Percentiles rank a stretch among this genome's conserved stretches.
Conservation (phyloP, 1,140 invertebrate species). For the Drosophila santomea region DNA sequence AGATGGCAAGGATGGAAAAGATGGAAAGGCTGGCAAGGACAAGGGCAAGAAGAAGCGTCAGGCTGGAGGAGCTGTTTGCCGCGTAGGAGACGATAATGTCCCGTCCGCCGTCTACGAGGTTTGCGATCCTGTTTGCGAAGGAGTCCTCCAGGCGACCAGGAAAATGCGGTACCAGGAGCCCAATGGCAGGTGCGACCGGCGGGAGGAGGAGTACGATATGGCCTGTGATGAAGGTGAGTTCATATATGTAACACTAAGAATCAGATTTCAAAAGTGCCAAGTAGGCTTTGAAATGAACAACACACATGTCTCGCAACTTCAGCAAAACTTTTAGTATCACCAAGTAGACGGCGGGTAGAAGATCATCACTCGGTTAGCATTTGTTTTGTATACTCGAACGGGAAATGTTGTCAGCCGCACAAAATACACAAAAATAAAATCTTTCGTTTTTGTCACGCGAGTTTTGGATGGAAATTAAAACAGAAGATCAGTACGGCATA, state of each 20-base stretch:
- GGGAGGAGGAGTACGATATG: slow-evolving; percentile 33
- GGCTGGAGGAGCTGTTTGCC: slow-evolving; percentile 32
- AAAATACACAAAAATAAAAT: slow-evolving; percentile 52
- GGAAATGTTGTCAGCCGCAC: slow-evolving; percentile 37
- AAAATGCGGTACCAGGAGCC: background rate
- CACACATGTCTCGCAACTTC: no score
- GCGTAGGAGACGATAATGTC: background rate
- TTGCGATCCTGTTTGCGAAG: background rate
- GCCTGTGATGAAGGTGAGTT: slow-evolving; percentile 50
- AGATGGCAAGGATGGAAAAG: slow-evolving; percentile 14
- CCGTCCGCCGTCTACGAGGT: background rate
- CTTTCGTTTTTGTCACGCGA: slow-evolving; percentile 24
- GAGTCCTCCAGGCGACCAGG: background rate
- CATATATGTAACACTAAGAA: background rate
- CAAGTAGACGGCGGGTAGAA: slow-evolving; percentile 33
- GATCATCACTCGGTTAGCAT: slow-evolving; percentile 5
- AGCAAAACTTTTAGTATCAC: slow-evolving; percentile 25
- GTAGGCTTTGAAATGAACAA: slow-evolving; percentile 6
- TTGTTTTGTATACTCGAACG: slow-evolving; percentile 15
- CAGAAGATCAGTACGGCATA: slow-evolving; percentile 1
- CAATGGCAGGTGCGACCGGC: background rate
- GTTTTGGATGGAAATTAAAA: slow-evolving; percentile 3
- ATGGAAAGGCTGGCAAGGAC: slow-evolving; percentile 17
- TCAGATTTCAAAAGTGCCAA: background rate
- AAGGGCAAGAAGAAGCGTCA: slow-evolving; percentile 50